Evolutionary conservation across 1,140 invertebrate species (phyloP), one percentile per base, ranked within the genome.

Genomic region (Vanessa atalanta): DNA sequence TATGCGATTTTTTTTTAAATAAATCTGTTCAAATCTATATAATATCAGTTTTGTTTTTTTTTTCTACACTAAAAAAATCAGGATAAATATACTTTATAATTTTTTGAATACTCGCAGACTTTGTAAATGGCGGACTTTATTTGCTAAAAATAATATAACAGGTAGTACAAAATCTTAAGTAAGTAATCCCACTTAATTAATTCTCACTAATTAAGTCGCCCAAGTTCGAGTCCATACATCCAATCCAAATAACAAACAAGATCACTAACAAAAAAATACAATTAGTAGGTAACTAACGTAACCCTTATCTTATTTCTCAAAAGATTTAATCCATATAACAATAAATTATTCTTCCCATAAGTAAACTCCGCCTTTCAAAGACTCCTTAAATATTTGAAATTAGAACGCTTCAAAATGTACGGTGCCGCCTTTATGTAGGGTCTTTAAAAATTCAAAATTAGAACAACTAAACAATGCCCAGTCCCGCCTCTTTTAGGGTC

Each of bases 401-500:
- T 66, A 66, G 65, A 66, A 66, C 47, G 65, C 13, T 16, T 50
- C 47, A 66, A 51, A 61, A 61, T 37, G 26, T 14, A 13, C 8
- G 26, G 11, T 23, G 26, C 57, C 57, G 23, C 57, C 57, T 53
- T 16, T 57, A 57, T 57, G 13, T 57, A 57, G 53, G 53, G 57
- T 37, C 57, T 61, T 37, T 8, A 61, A 61, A 61, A 23, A 61
- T 37, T 61, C 26, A 61, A 61, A 61, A 61, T 61, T 61, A 61
- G 57, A 37, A 61, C 31, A 61, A 61, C 57, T 61, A 61, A 31
- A 61, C 57, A 61, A 61, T 31, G 14, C 13, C 57, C 31, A 53
- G 70, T 55, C 70, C 70, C 70, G 61, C 70, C 70, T 53, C 37
- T 69, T 70, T 60, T 64, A 23, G 68, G 66, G 66, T 68, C 66